These are phyloP conservation scores for Sebastes aleutianus DNA, from an alignment of 2,797 vertebrate genomes.

Conservation along the genomic window DNA sequence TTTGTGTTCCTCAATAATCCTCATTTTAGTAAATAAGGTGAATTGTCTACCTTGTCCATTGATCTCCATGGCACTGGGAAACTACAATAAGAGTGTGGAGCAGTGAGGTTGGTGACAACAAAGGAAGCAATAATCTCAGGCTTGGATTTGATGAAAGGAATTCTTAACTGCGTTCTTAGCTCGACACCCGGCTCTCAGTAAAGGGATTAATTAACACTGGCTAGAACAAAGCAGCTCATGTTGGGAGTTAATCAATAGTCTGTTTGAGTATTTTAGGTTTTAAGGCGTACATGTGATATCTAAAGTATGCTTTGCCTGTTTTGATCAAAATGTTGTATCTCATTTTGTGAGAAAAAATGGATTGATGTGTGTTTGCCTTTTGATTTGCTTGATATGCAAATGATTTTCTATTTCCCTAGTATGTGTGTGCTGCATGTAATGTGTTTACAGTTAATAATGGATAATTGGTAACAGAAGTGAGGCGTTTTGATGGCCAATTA, in stretches of 20 bases:
- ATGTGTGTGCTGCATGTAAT: not conserved
- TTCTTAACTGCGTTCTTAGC: constrained; percentile 14
- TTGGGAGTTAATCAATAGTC: constrained; percentile 15
- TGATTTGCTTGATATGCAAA: not conserved
- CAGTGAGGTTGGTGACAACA: constrained; percentile 3
- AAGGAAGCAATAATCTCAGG: constrained; percentile 21
- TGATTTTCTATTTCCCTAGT: not conserved
- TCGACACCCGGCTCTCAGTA: not conserved
- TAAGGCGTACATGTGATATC: not conserved
- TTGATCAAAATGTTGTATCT: not conserved
- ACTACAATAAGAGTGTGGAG: constrained; percentile 20
- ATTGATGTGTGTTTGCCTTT: not conserved
- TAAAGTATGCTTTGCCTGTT: not conserved
- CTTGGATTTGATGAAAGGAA: constrained; percentile 23
- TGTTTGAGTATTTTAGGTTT: not conserved
- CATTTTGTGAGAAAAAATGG: not conserved
- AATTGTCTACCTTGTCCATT: constrained; percentile 39
- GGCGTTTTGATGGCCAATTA: constrained; percentile 35
- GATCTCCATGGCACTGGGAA: constrained; percentile 2
- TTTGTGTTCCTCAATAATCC: not conserved
- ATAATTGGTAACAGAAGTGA: constrained; percentile 25
- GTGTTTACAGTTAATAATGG: constrained; percentile 29
- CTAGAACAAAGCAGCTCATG: constrained; percentile 36
- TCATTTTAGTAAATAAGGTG: constrained; percentile 41
- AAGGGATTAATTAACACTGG: constrained; percentile 43